Percentiles rank a stretch among this genome's conserved stretches.
These are phyloP conservation scores for Lycophotia porphyrea DNA, from an alignment of 2,888 invertebrate species.

Conservation along the genomic window DNA sequence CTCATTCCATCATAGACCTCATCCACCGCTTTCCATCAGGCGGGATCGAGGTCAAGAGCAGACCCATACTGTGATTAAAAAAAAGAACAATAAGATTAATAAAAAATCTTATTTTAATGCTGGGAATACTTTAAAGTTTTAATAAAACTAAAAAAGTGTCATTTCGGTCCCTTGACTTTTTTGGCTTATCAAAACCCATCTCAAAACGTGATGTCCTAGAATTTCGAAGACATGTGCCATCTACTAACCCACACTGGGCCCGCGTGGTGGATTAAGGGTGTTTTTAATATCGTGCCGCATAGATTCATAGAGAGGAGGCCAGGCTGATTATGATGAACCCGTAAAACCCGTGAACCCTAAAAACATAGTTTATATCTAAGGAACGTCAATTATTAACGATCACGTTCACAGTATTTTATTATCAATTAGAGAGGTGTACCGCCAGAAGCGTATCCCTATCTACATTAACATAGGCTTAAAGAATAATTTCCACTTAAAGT, in stretches of 20 bases:
- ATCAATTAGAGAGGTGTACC: neutral
- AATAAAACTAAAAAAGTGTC: neutral
- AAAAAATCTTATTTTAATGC: conserved; percentile 15
- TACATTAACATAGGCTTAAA: neutral
- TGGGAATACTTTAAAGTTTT: neutral
- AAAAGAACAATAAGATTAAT: conserved; percentile 9
- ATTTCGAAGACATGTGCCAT: too few species aligned
- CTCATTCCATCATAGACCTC: too few species aligned
- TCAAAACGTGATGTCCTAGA: too few species aligned
- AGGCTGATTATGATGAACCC: too few species aligned
- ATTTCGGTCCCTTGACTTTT: neutral
- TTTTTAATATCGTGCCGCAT: too few species aligned
- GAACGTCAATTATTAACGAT: neutral
- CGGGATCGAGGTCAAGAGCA: too few species aligned
- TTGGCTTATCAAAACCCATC: neutral
- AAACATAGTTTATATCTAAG: neutral
- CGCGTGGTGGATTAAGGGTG: too few species aligned
- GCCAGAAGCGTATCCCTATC: neutral
- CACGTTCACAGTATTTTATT: neutral
- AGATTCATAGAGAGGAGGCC: too few species aligned
- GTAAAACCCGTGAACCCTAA: too few species aligned
- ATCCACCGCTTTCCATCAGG: too few species aligned
- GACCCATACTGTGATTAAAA: too few species aligned
- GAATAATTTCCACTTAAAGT: neutral
- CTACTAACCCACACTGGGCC: too few species aligned